Evolutionary conservation across 2,113 vertebrate species (phyloP).

Genomic region (Pluvialis apricaria): DNA sequence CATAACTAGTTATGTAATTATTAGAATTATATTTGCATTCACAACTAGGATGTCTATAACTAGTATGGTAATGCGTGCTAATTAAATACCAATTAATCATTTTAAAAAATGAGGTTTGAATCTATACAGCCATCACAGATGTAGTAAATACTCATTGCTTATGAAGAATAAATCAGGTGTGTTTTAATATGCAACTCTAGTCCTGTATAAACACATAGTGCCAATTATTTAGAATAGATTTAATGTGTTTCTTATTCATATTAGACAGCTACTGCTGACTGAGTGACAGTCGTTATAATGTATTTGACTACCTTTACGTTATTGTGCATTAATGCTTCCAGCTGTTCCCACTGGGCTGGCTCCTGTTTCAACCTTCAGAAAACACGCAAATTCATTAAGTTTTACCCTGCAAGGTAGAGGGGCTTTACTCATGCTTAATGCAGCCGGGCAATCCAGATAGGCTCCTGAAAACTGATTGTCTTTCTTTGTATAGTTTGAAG

Average conservation of each 20-base stretch:
- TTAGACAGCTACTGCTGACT: neutral
- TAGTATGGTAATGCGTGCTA: slow-evolving; percentile 6
- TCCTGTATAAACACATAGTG: neutral
- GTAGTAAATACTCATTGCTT: slow-evolving; percentile 41
- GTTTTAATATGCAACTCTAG: slow-evolving; percentile 18
- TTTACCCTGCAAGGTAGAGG: neutral
- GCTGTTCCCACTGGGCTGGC: neutral
- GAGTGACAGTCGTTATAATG: neutral
- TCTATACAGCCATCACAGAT: neutral
- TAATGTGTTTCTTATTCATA: neutral
- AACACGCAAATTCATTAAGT: neutral
- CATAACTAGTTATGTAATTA: slow-evolving; percentile 15
- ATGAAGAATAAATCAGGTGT: slow-evolving; percentile 9
- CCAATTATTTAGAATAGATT: neutral
- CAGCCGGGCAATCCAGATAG: neutral
- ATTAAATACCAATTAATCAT: slow-evolving; percentile 54
- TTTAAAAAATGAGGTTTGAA: neutral
- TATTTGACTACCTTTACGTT: neutral
- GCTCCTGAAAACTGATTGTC: neutral
- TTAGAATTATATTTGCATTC: slow-evolving; percentile 53
- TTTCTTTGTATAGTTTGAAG: neutral
- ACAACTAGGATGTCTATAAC: neutral
- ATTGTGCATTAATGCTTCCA: neutral
- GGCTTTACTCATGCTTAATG: neutral
- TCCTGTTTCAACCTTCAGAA: neutral